A percentile compares a stretch with the other conserved stretches of the same genome.
These are phyloP conservation scores for Buathra laborator DNA, from an alignment of 2,888 invertebrate species.

Conservation along the genomic window DNA sequence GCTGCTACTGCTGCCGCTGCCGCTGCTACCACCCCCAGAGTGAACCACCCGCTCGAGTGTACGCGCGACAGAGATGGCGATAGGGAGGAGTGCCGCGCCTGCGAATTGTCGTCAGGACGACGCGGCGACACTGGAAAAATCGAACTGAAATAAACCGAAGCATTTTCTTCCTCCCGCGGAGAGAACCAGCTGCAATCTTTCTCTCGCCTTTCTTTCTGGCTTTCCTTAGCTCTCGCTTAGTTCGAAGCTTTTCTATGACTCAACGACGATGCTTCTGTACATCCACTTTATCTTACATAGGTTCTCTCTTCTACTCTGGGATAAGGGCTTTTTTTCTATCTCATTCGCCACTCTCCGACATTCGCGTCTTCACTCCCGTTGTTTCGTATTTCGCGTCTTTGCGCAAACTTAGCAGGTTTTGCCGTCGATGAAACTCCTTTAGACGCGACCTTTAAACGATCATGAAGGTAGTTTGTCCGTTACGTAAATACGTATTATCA, in stretches of 20 bases:
- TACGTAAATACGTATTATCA: neutral
- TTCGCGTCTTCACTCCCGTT: neutral
- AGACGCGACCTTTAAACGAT: neutral
- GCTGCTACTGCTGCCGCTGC: constrained; percentile 21
- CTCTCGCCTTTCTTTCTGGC: constrained; percentile 61
- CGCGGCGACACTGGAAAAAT: constrained; percentile 84
- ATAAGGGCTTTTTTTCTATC: neutral
- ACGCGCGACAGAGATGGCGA: constrained; percentile 58
- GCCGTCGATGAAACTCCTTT: neutral
- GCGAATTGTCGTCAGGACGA: constrained; percentile 85
- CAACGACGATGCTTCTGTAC: constrained; percentile 41
- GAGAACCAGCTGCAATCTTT: constrained; percentile 69
- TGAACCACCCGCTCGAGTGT: constrained; percentile 59
- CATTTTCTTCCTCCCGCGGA: constrained; percentile 79
- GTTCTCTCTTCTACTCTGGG: constrained; percentile 1
- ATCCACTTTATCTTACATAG: neutral
- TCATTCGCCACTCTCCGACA: neutral
- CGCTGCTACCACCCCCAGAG: constrained; percentile 41
- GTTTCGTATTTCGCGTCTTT: neutral
- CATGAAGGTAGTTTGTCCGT: neutral
- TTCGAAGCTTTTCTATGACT: constrained; percentile 6
- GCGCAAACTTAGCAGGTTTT: neutral
- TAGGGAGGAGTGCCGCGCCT: constrained; percentile 81
- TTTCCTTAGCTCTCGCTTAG: constrained; percentile 29
- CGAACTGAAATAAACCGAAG: constrained; percentile 85